Evolutionary conservation across 1,140 invertebrate genomes (phyloP), one percentile per base, ranked within the genome.

Genomic region (Drosophila nigromelanica): DNA sequence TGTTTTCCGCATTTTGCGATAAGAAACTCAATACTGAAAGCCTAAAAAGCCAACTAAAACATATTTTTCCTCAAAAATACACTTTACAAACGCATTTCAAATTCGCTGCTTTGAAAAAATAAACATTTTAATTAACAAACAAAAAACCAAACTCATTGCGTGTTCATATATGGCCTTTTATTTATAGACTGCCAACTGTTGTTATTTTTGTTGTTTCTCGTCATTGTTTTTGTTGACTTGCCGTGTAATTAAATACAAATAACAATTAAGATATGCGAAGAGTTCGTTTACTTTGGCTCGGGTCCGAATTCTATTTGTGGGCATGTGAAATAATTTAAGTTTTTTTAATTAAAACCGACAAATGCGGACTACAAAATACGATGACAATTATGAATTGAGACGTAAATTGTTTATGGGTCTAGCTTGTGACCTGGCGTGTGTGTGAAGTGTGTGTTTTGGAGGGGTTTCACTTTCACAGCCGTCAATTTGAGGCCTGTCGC

Each of bases 331-430:
- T 73, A 75, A 73, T 79, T 75, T 68, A 75, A 62, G 67, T 55
- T 79, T 73, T 18, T 80, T 83, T 77, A 85, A 85, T 85, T 83
- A 85, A 83, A 69, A 79, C 60, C 73, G 47, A 47, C 58, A 45
- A 48, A 56, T 51, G 30, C 5, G 43, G 27, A 18, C 18, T 59
- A 68, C 62, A 69, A 74, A 64, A 75, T 78, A 50, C 35, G 24
- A 40, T 60, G 70, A 85, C 73, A 80, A 71, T 85, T 77, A 85
- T 77, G 62, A 80, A 86, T 86, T 86, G 77, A 86, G 70, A 86
- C 74, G 63, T 86, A 72, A 80, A 86, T 78, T 86, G 70, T 86
- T 37, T 69, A 66, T 42, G 50, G 45, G 45, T 42, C 39, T 54
- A 2, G 10, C 47, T 24, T 12, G 54, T 33, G 12, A 37, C 21